phyloP scores from a whole-genome alignment of 1,140 invertebrate species.

The Drosophila yakuba region DNA sequence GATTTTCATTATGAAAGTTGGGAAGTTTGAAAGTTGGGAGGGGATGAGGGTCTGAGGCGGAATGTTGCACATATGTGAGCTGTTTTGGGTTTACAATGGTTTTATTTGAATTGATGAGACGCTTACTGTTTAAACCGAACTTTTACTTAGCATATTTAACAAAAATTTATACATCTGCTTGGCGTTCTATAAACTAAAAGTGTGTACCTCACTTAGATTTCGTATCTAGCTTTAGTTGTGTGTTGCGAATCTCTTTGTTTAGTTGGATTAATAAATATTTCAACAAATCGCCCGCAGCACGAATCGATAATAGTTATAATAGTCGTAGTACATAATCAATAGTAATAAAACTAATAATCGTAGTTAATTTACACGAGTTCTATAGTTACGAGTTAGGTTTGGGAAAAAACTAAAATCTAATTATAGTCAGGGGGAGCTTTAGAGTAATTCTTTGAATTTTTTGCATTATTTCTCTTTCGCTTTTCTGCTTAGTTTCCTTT shows the following conservation, averaged over 20 bases:
- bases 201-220: slow-evolving; percentile 13
- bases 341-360: slow-evolving; percentile 52
- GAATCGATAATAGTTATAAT: slow-evolving; percentile 58
- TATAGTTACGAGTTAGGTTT: slow-evolving; percentile 63
- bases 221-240: slow-evolving; percentile 30
- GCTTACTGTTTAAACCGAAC: slow-evolving; percentile 49
- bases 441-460: slow-evolving; percentile 77
- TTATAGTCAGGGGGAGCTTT: slow-evolving; percentile 61
- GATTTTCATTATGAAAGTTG: background rate
- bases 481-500: slow-evolving; percentile 36
- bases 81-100: slow-evolving; percentile 32
- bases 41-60: slow-evolving; percentile 42
- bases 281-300: slow-evolving; percentile 71
- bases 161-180: slow-evolving; percentile 74
- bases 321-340: slow-evolving; percentile 43
- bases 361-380: slow-evolving; percentile 57
- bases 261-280: slow-evolving; percentile 72
- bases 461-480: slow-evolving; percentile 14
- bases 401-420: slow-evolving; percentile 68
- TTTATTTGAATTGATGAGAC: slow-evolving; percentile 48
- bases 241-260: slow-evolving; percentile 47
- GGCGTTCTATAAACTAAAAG: slow-evolving; percentile 66
- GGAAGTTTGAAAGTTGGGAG: background rate
- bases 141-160: slow-evolving; percentile 72
- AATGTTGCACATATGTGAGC: slow-evolving; percentile 69